Conservation (phyloP, 35 echinoderm and acorn worm species). For the Apostichopus japonicus region DNA sequence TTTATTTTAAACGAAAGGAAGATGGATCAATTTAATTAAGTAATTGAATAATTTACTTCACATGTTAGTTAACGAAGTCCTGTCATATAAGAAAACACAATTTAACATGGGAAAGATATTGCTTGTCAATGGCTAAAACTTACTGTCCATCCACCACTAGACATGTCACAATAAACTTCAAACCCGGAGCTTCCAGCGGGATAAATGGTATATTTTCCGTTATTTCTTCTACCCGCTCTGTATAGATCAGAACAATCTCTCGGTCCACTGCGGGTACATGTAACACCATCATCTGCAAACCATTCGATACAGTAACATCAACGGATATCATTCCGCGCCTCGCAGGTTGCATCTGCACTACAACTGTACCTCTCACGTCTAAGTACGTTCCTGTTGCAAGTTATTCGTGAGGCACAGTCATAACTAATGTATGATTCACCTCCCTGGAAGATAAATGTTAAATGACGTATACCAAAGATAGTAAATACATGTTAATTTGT, state of each 20-base stretch:
- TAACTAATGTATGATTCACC: background rate
- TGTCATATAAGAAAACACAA: too few relatives aligned
- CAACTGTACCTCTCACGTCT: background rate
- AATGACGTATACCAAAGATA: background rate
- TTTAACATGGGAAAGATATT: too few relatives aligned
- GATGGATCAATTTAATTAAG: too few relatives aligned
- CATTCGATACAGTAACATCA: background rate
- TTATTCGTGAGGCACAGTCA: background rate
- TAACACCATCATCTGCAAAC: background rate
- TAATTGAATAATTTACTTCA: too few relatives aligned
- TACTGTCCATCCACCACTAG: too few relatives aligned
- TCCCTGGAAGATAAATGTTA: background rate
- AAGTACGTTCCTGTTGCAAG: background rate
- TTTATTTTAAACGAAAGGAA: too few relatives aligned
- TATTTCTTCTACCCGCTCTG: too few relatives aligned
- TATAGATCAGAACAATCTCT: background rate
- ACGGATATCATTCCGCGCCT: background rate
- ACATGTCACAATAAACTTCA: conserved; percentile 9
- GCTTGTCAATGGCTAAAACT: too few relatives aligned
- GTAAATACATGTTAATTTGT: background rate
- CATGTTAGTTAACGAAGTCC: too few relatives aligned
- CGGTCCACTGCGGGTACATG: too few relatives aligned
- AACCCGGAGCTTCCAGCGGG: background rate
- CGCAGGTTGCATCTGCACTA: background rate
- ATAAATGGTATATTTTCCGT: too few relatives aligned